Base-by-base conservation (phyloP, 2,888 invertebrate species). In the Conops quadrifasciatus region DNA sequence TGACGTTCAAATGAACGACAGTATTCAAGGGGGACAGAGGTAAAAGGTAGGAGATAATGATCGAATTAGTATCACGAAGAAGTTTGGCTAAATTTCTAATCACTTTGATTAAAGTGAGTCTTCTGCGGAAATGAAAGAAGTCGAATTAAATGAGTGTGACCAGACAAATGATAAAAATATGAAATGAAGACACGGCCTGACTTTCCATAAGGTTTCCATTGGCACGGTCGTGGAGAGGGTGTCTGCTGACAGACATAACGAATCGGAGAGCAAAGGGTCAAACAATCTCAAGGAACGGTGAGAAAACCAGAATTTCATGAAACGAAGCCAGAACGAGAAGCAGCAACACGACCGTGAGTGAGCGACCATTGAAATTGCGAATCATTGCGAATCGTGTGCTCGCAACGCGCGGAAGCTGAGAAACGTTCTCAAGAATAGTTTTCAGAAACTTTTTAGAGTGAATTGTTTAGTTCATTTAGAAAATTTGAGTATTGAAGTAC, bases 301-400 rank as follows among this genome's bases (percentile, higher is more conserved):
- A 21, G 64, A 60, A 69, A 69, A 69, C 69, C 69, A 62, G 69
- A 69, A 69, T 69, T 69, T 62, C 47, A 49, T 19, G 24, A 68
- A 59, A 49, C 47, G 45, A 45, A 59, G 51, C 51, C 28, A 43
- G 19, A 47, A 58, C 59, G 30, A 15, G 19, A 49, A 2, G 56
- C 36, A 19, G 15, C 16, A 19, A 13, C 24, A 7, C 58, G 53
- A 66, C 19, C 36, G 26, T 15, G 24, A 47, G 47, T 24, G 64
- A 24, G 64, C 16, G 24, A 66, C 49, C 26, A 56, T 66, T 43
- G 53, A 49, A 66, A 66, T 16, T 66, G 56, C 30, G 19, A 66
- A 43, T 53, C 56, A 56, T 66, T 66, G 66, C 66, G 56, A 66
- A 56, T 56, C 24, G 56, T 36, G 66, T 53, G 66, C 36, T 56